Percentiles rank a stretch among this genome's conserved stretches.
Evolutionary conservation across 1,140 invertebrate genomes (phyloP).

Genomic region (Agrypnia vestita): DNA sequence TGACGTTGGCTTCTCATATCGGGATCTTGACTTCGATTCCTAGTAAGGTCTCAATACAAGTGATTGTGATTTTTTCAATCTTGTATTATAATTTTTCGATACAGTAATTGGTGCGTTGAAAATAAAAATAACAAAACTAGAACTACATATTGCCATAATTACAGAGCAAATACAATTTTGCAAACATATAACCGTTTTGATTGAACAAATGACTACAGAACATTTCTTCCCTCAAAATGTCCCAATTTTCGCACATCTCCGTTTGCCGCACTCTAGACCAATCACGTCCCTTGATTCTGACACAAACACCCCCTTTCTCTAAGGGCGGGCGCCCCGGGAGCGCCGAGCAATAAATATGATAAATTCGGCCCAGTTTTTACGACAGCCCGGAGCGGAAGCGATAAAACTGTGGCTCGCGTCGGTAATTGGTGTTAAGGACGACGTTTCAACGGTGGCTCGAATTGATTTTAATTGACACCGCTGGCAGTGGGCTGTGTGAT

Average conservation of each 20-base stretch:
- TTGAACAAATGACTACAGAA: neutral
- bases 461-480: too few relatives aligned
- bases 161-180: too few relatives aligned
- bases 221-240: neutral
- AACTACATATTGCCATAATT: too few relatives aligned
- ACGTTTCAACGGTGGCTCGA: neutral
- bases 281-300: conserved; percentile 8
- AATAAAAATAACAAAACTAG: too few relatives aligned
- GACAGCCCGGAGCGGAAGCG: neutral
- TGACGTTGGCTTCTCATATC: too few relatives aligned
- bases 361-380: neutral
- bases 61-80: too few relatives aligned
- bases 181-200: too few relatives aligned
- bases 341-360: conserved; percentile 1
- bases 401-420: neutral
- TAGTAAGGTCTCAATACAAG: too few relatives aligned
- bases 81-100: too few relatives aligned
- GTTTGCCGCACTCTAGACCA: neutral
- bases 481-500: too few relatives aligned
- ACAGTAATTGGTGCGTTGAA: too few relatives aligned
- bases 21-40: too few relatives aligned
- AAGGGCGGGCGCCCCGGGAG: neutral
- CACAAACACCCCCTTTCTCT: neutral
- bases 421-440: neutral
- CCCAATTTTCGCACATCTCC: neutral